A percentile compares a stretch with the other conserved stretches of the same genome.
These are phyloP conservation scores for Varecia variegata DNA, from an alignment of 2,797 vertebrate genomes.

Conservation along the genomic window DNA sequence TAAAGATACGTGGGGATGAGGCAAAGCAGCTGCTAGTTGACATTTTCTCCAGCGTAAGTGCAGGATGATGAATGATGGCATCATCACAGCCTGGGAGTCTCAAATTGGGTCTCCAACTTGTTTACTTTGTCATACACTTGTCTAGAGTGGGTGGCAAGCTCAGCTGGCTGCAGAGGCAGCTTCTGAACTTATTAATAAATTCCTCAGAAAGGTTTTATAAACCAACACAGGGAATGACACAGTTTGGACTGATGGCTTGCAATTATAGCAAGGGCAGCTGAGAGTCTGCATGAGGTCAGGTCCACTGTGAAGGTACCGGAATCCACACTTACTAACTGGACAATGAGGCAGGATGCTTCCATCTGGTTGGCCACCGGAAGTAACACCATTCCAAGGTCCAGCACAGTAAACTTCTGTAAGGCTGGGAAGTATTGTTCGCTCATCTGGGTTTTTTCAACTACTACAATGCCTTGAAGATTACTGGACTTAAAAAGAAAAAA, in stretches of 20 bases:
- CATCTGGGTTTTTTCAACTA: slow-evolving; percentile 90
- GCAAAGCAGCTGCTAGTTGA: background rate
- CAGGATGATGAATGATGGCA: background rate
- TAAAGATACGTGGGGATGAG: background rate
- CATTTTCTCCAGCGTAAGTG: background rate
- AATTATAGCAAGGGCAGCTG: background rate
- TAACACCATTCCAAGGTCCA: slow-evolving; percentile 93
- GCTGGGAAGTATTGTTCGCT: slow-evolving; percentile 91
- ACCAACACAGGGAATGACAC: background rate
- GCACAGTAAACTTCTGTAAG: slow-evolving; percentile 91
- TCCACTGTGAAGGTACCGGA: background rate
- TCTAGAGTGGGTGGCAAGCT: background rate
- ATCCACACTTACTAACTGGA: slow-evolving; percentile 88
- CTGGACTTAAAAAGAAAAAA: slow-evolving; percentile 82
- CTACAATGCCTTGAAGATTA: slow-evolving; percentile 87
- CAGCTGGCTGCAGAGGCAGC: background rate
- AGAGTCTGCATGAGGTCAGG: background rate
- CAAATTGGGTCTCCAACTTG: background rate
- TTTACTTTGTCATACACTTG: background rate
- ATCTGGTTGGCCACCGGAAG: slow-evolving; percentile 88
- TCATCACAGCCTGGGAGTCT: background rate
- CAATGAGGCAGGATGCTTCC: slow-evolving; percentile 92
- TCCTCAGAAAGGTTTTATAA: background rate
- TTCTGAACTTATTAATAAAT: background rate
- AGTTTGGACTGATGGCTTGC: background rate